Evolutionary conservation across 2,888 invertebrate species (phyloP).

Genomic region (Pyrgus malvae): DNA sequence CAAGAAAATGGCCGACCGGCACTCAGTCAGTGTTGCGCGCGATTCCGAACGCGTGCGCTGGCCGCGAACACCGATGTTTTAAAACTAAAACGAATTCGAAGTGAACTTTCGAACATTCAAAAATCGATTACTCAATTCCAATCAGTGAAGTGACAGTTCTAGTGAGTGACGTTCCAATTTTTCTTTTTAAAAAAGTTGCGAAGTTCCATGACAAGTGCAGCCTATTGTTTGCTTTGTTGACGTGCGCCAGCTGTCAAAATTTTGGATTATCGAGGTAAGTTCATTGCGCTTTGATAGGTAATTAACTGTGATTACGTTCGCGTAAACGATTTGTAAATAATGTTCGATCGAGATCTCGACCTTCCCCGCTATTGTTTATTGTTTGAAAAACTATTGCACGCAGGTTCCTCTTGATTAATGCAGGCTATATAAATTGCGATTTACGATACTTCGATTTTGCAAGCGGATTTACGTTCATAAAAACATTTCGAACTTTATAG

Average conservation of each 20-base stretch:
- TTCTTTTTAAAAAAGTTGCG: constrained; percentile 22
- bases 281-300: not conserved
- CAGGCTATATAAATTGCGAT: constrained; percentile 7
- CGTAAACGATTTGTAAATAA: constrained; percentile 8
- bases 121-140: constrained; percentile 41
- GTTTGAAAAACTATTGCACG: constrained; percentile 16
- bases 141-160: constrained; percentile 46
- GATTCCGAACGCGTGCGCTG: constrained; percentile 63
- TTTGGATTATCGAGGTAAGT: constrained; percentile 65
- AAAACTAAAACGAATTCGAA: constrained; percentile 38
- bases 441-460: constrained; percentile 1
- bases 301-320: not conserved
- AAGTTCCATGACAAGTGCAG: constrained; percentile 40
- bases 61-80: constrained; percentile 41
- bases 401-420: constrained; percentile 7
- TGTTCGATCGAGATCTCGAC: constrained; percentile 12
- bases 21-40: constrained; percentile 65
- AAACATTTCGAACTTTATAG: not conserved
- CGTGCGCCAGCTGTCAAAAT: constrained; percentile 69
- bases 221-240: constrained; percentile 61
- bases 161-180: constrained; percentile 33
- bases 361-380: constrained; percentile 21
- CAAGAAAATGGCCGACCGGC: constrained; percentile 64
- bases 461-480: no score
- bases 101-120: constrained; percentile 36